Percentiles rank a stretch among this genome's conserved stretches.
Conservation (phyloP, 2,888 invertebrate genomes). For the Sminthurinus aureus region DNA sequence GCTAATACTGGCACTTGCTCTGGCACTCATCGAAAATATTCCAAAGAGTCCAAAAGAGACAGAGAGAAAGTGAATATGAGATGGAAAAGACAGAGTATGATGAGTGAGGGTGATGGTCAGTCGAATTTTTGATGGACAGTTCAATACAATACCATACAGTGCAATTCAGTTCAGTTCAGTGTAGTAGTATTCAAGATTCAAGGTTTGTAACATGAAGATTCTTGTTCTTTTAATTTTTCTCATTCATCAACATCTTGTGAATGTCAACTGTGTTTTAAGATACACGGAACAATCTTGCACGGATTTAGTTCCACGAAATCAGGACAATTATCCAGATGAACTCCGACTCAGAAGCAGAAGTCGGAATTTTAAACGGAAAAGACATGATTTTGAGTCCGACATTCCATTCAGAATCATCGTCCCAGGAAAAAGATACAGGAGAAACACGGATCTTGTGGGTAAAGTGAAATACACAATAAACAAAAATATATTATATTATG, state of each 20-base stretch:
- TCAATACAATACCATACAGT: too few relatives aligned
- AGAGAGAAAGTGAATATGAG: not conserved
- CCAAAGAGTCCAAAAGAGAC: not conserved
- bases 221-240: slow-evolving; percentile 2
- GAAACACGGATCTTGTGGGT: slow-evolving; percentile 54
- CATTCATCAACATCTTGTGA: not conserved
- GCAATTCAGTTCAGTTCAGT: too few relatives aligned
- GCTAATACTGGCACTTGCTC: not conserved
- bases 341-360: slow-evolving; percentile 7
- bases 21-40: not conserved
- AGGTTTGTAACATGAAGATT: slow-evolving; percentile 18
- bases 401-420: slow-evolving; percentile 52
- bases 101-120: not conserved
- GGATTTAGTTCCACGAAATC: slow-evolving; percentile 53
- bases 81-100: not conserved
- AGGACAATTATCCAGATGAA: slow-evolving; percentile 31
- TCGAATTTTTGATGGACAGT: too few relatives aligned
- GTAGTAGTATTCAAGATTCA: too few relatives aligned
- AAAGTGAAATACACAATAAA: not conserved
- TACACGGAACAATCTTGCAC: slow-evolving; percentile 55
- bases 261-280: slow-evolving; percentile 11
- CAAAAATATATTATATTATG: too few relatives aligned
- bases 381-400: slow-evolving; percentile 44
- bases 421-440: slow-evolving; percentile 51
- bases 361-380: slow-evolving; percentile 37